Conservation (phyloP, 2,797 vertebrate genomes). For the Sciaenops ocellatus region DNA sequence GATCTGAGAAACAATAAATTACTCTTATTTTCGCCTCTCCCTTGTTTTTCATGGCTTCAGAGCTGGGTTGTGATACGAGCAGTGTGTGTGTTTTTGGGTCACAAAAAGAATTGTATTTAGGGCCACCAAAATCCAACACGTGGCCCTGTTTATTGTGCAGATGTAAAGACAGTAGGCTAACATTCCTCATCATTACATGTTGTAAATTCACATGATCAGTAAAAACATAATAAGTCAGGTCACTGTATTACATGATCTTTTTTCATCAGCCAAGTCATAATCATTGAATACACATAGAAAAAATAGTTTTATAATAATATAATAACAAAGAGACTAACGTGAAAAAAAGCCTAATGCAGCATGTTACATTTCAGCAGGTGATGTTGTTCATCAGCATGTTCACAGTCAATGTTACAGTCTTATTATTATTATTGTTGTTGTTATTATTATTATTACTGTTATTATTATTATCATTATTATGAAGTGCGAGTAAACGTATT, state of each 20-base stretch:
- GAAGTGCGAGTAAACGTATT: constrained; percentile 36
- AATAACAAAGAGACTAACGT: background rate
- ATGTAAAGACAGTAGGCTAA: background rate
- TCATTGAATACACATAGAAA: background rate
- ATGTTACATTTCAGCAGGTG: background rate
- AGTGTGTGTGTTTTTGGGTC: too few relatives aligned
- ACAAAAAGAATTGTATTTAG: too few relatives aligned
- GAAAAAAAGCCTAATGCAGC: background rate
- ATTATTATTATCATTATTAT: background rate
- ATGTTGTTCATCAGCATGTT: background rate
- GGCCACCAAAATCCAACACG: too few relatives aligned
- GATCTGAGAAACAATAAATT: too few relatives aligned
- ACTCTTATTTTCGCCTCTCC: too few relatives aligned
- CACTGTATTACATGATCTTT: background rate
- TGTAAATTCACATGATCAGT: background rate
- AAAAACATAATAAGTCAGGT: background rate
- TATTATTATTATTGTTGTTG: background rate
- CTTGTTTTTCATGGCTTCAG: too few relatives aligned
- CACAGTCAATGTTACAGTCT: background rate
- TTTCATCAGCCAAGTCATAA: background rate
- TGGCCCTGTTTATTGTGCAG: background rate
- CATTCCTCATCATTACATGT: background rate
- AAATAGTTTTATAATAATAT: too few relatives aligned
- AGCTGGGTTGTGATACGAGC: too few relatives aligned
- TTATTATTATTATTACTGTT: background rate